Evolutionary conservation across 2,113 vertebrate species (phyloP).

Genomic region (Corythaeola cristata): DNA sequence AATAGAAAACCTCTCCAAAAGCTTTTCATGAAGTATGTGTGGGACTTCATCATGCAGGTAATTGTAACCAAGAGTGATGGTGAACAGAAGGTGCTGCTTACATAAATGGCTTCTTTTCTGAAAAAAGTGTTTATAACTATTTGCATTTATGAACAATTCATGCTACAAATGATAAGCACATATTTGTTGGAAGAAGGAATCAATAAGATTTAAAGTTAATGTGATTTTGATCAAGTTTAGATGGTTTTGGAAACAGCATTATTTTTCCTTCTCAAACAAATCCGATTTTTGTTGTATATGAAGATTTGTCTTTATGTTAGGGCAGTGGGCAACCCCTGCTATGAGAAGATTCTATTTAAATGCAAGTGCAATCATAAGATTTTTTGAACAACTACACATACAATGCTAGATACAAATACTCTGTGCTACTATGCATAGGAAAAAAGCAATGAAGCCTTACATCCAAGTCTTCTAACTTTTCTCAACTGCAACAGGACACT

Average conservation of each 20-base stretch:
- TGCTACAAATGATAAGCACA: not conserved
- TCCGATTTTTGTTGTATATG: not conserved
- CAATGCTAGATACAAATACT: not conserved
- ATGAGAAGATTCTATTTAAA: not conserved
- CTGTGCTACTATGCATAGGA: not conserved
- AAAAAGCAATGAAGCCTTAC: not conserved
- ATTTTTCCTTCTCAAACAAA: not conserved
- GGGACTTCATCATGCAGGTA: not conserved
- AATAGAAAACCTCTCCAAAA: not conserved
- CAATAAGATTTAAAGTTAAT: not conserved
- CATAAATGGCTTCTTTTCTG: not conserved
- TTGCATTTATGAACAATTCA: not conserved
- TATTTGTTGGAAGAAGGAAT: not conserved
- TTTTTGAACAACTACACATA: not conserved
- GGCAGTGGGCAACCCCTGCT: not conserved
- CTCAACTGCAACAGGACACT: not conserved
- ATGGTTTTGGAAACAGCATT: not conserved
- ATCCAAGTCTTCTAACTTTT: not conserved
- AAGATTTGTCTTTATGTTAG: not conserved
- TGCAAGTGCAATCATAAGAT: not conserved
- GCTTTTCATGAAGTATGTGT: not conserved
- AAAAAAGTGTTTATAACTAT: not conserved
- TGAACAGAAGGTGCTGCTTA: not conserved
- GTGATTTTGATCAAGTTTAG: not conserved
- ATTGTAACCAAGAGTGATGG: not conserved